Evolutionary conservation across 1,140 invertebrate genomes (phyloP).

Genomic region (Papilio dardanus): DNA sequence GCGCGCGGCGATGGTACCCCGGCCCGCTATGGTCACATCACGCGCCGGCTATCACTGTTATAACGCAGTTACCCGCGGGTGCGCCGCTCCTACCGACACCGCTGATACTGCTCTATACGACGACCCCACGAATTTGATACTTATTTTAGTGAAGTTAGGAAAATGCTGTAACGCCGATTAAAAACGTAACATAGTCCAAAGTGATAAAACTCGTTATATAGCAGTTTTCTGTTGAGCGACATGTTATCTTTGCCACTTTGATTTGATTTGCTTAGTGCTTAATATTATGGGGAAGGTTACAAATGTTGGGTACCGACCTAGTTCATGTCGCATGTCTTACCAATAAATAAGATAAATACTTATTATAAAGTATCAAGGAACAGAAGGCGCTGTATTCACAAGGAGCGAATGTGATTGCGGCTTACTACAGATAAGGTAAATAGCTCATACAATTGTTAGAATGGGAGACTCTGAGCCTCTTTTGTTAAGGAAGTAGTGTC

Average conservation of each 20-base stretch:
- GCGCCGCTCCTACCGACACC: conserved; percentile 53
- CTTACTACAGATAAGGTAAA: conserved; percentile 78
- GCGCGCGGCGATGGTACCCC: conserved; percentile 48
- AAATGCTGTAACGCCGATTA: background rate
- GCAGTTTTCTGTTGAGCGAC: no score
- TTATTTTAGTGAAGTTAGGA: background rate
- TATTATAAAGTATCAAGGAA: conserved; percentile 63
- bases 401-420: conserved; percentile 69
- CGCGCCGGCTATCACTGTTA: conserved; percentile 69
- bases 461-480: conserved; percentile 69
- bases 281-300: no score
- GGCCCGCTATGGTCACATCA: conserved; percentile 73
- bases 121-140: conserved; percentile 47
- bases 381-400: conserved; percentile 44
- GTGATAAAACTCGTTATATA: no score
- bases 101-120: conserved; percentile 51
- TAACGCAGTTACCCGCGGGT: conserved; percentile 62
- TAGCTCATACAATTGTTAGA: conserved; percentile 81
- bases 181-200: no score
- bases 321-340: background rate
- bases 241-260: no score
- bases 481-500: conserved; percentile 76
- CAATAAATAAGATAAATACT: background rate
- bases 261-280: no score
- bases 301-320: no score